phyloP scores from a whole-genome alignment of 2,888 invertebrate genomes.

The Sphaeridia pumilis region DNA sequence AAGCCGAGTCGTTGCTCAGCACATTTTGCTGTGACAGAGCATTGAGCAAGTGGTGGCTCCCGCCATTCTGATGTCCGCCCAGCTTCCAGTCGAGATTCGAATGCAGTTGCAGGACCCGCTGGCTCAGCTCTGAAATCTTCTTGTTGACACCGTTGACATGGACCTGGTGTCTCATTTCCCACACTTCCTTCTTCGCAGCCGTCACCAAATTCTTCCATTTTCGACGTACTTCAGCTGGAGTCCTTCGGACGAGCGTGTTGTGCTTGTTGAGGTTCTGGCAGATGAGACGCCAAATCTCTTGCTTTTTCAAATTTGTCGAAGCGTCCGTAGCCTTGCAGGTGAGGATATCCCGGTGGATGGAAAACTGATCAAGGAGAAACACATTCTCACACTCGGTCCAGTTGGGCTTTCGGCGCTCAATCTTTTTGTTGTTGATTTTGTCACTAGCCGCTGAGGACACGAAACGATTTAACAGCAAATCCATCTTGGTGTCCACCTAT shows the following conservation, averaged over 20 bases:
- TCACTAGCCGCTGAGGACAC: constrained; percentile 11
- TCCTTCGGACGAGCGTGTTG: constrained; percentile 33
- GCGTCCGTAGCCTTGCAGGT: constrained; percentile 36
- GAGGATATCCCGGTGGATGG: constrained; percentile 33
- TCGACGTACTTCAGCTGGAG: constrained; percentile 36
- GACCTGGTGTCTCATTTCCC: constrained; percentile 35
- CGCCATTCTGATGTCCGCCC: neutral
- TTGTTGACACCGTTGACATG: constrained; percentile 18
- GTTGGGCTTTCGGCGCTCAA: constrained; percentile 22
- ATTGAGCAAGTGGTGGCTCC: neutral
- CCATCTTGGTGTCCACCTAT: constrained; percentile 13
- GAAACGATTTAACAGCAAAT: constrained; percentile 17
- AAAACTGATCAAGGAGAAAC: constrained; percentile 35
- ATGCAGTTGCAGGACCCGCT: constrained; percentile 34
- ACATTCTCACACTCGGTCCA: constrained; percentile 34
- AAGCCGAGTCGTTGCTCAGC: constrained; percentile 10
- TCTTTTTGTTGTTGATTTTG: constrained; percentile 18
- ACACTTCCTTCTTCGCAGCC: constrained; percentile 35
- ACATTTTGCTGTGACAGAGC: neutral
- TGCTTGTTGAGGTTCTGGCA: constrained; percentile 35
- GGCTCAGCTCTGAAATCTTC: constrained; percentile 35
- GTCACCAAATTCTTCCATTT: constrained; percentile 36
- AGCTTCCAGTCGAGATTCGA: constrained; percentile 20
- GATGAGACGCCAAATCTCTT: constrained; percentile 36
- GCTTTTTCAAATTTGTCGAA: constrained; percentile 34